Evolutionary conservation across 2,888 invertebrate species (phyloP).

Genomic region (Agrotis exclamationis): DNA sequence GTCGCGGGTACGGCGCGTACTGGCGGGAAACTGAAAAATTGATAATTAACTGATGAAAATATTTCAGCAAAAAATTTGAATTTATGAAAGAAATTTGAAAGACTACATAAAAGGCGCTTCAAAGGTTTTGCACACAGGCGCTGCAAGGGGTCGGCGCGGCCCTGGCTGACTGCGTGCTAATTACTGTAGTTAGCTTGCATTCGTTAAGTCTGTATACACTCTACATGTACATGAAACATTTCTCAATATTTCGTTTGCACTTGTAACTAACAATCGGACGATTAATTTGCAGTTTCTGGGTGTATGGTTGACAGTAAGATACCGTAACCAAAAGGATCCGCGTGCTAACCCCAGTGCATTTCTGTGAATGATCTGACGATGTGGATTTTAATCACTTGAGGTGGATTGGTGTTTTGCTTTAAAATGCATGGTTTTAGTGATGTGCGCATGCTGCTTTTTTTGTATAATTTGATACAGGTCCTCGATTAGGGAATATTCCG

Average conservation of each 20-base stretch:
- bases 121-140: no score
- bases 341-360: conserved; percentile 99
- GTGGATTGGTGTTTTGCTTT: conserved; percentile 85
- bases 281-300: conserved; percentile 96
- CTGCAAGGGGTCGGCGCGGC: no score
- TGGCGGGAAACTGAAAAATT: no score
- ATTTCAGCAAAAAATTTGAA: no score
- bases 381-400: conserved; percentile 83
- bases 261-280: conserved; percentile 84
- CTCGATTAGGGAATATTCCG: background rate
- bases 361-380: conserved; percentile 94
- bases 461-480: conserved; percentile 28
- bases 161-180: no score
- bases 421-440: conserved; percentile 61
- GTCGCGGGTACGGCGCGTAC: no score
- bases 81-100: no score
- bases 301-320: conserved; percentile 98
- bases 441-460: conserved; percentile 64
- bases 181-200: background rate
- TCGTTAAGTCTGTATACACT: conserved; percentile 23
- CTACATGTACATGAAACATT: conserved; percentile 27
- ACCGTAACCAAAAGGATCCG: conserved; percentile 99
- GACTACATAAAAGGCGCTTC: no score
- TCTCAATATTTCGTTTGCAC: conserved; percentile 57
- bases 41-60: no score